Evolutionary conservation across 2,797 vertebrate species (phyloP).

Genomic region (Eurystomus glaucurus): DNA sequence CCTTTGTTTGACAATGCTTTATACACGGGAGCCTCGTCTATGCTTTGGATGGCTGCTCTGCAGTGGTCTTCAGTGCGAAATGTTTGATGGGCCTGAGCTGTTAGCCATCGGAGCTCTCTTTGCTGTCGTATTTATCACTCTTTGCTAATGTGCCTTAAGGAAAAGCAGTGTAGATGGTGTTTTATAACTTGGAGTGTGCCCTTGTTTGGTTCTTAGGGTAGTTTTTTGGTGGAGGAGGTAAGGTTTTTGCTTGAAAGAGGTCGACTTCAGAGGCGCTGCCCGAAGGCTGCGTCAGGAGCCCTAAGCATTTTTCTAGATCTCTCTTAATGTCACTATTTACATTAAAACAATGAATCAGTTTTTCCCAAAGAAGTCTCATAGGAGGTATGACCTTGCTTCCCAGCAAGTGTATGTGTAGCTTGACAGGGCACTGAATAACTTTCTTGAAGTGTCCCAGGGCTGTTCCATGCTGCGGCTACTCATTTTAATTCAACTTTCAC

Average conservation of each 20-base stretch:
- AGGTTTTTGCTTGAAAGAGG: not conserved
- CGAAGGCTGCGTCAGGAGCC: not conserved
- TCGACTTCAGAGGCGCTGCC: not conserved
- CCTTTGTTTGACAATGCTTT: not conserved
- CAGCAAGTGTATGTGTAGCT: not conserved
- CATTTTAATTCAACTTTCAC: constrained; percentile 44
- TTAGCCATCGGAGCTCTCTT: not conserved
- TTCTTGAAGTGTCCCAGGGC: not conserved
- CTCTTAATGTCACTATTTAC: not conserved
- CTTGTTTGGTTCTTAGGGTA: not conserved
- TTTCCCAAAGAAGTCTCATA: not conserved
- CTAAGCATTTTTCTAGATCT: not conserved
- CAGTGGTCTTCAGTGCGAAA: not conserved
- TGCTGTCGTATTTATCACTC: not conserved
- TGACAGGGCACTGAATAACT: not conserved
- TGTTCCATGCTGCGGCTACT: not conserved
- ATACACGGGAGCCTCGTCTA: fast-evolving
- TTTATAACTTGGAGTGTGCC: not conserved
- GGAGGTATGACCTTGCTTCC: not conserved
- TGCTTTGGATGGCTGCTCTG: not conserved
- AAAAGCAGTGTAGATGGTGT: not conserved
- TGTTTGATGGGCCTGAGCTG: fast-evolving
- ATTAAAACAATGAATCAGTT: not conserved
- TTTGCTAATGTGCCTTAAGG: not conserved
- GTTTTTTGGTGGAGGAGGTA: not conserved